Base-by-base conservation (phyloP, 1,140 invertebrate genomes). In the Conus betulinus region DNA sequence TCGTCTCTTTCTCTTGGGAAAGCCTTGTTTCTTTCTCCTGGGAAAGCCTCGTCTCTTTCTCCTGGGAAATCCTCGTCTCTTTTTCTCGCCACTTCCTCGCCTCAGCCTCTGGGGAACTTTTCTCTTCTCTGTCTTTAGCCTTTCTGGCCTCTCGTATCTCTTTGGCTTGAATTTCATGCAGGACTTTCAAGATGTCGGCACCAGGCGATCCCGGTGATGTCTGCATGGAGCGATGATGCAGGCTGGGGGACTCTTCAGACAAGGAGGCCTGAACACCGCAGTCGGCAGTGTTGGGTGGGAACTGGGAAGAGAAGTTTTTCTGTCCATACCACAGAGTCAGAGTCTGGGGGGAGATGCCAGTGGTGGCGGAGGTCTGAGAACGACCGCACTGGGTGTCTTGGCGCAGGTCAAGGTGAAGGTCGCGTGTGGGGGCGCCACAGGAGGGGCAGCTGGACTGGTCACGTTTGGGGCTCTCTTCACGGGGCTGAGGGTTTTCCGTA, bases 291-390 rank as follows among this genome's bases (percentile, higher is more conserved):
- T 89, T 91, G 52, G 94, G 94, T n/a, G 94, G 94, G 85, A 94
- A 94, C 90, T 94, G 94, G 8, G 93, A 90, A 8, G 92, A 91
- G 85, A 94, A 93, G 76, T 94, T 94, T 89, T 92, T 94, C n/a
- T 93, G 94, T 17, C 94, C 94, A 76, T 92, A 91, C 94, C 94
- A 94, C 15, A 94, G 89, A 5, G 90, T 93, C 0, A 94, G 91
- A 67, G 93, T 93, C 10, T 92, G 90, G 10, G 93, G 93, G 8
- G 93, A 94, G 13, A 94, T 90, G 20, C 87, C 74, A 0, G 93
- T 93, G n/a, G 91, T 90, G 74, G 90, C 90, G 4, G 89, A 52
- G 51, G 52, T 67, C 60, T 23, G 20, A 7, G 85, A 87, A 7
- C 74, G 39, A 11, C 85, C 85, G 74, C 85, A 87, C 52, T 55